Conservation (phyloP, 2,888 invertebrate species). For the Cheilosia vulpina region DNA sequence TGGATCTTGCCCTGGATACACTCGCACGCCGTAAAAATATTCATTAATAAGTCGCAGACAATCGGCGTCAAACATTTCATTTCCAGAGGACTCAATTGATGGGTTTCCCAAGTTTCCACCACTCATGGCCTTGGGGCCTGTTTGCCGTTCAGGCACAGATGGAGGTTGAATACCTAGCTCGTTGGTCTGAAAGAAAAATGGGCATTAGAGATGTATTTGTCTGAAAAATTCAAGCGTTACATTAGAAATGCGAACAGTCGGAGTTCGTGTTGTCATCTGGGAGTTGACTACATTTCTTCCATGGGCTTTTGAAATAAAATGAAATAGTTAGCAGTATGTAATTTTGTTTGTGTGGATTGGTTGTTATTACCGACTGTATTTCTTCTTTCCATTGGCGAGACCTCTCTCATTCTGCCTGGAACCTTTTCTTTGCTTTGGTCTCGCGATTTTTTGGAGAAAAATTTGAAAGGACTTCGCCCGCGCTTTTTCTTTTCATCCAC, state of each 20-base stretch:
- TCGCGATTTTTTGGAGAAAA: conserved; percentile 91
- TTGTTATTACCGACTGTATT: conserved; percentile 79
- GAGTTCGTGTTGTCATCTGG: conserved; percentile 83
- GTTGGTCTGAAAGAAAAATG: conserved; percentile 82
- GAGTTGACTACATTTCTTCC: conserved; percentile 84
- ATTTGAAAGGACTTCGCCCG: conserved; percentile 96
- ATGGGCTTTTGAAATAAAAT: conserved; percentile 80
- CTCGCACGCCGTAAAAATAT: conserved; percentile 94
- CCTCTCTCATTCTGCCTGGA: conserved; percentile 78
- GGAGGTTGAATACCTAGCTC: conserved; percentile 87
- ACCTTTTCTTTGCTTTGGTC: conserved; percentile 88
- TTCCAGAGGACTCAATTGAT: conserved; percentile 91
- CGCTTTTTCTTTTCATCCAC: conserved; percentile 89
- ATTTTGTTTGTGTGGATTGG: not conserved
- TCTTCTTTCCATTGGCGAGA: conserved; percentile 81
- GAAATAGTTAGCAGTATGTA: not conserved
- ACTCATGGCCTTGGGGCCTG: conserved; percentile 87
- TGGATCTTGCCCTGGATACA: conserved; percentile 83
- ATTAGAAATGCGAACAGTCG: conserved; percentile 84
- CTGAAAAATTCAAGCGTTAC: conserved; percentile 76
- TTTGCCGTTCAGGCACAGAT: conserved; percentile 86
- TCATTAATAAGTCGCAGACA: conserved; percentile 97
- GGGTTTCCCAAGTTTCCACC: conserved; percentile 86
- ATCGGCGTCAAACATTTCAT: conserved; percentile 94
- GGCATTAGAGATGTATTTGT: not conserved